Base-by-base conservation (phyloP, 2,113 vertebrate species). In the Callocephalon fimbriatum region DNA sequence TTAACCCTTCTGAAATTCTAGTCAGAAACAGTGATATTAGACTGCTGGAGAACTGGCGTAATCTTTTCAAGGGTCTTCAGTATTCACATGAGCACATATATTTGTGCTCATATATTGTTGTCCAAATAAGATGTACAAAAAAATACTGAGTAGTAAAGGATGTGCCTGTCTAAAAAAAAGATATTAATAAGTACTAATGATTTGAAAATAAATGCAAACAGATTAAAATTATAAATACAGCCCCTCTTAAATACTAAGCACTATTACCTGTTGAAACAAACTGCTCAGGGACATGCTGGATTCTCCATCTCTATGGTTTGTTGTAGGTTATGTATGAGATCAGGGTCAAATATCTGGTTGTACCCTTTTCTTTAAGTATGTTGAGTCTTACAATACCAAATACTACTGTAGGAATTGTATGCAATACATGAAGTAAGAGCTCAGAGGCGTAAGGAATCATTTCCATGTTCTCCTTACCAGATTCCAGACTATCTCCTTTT, bases 401-500 rank as follows among this genome's bases (percentile, higher is more conserved):
- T 56, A 61, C n/a, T 76, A 20, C 13, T 42, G 8, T 3, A 65
- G 40, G 40, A 65, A 59, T 20, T 73, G 17, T 20, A 42, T 35
- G 12, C 25, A 12, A 50, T 27, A 45, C 0, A 0, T 7, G 17
- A 68, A 17, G 12, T 5, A 83, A 37, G n/a, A 77, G 2, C 3
- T 63, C 29, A 54, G 25, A 76, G 8, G 4, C 6, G 7, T 42
- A 63, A 58, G 8, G 6, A 72, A 22, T 35, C 0, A 10, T 71
- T 71, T 85, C 45, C 19, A 12, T n/a, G 3, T 75, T 90, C 22
- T 86, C 38, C 15, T 6, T 35, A 15, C 5, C 12, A 25, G 10
- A 10, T 37, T 89, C 9, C 38, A 62, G 25, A 3, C 9, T 65
- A 21, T 2, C 7, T 70, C 18, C 40, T 18, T 4, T 29, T 83